These are phyloP conservation scores for Phainopepla nitens DNA, from an alignment of 2,113 vertebrate species.

Conservation along the genomic window DNA sequence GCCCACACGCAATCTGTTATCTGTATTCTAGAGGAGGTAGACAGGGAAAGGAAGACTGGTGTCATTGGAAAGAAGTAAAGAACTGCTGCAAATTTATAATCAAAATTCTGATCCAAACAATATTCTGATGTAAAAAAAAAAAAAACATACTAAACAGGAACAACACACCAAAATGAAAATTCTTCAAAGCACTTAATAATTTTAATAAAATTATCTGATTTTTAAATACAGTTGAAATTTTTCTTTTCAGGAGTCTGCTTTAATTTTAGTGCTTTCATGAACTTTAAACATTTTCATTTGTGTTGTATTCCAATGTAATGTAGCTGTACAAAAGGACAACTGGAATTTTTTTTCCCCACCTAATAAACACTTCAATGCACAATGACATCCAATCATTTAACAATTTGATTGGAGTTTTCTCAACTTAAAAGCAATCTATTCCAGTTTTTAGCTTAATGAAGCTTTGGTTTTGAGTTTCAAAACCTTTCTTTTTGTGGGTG, in stretches of 20 bases:
- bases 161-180: not conserved
- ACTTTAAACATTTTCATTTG: not conserved
- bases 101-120: not conserved
- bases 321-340: not conserved
- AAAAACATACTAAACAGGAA: not conserved
- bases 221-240: not conserved
- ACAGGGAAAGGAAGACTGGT: not conserved
- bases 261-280: not conserved
- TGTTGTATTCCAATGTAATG: not conserved
- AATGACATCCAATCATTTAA: not conserved
- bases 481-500: not conserved
- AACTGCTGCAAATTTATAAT: not conserved
- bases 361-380: not conserved
- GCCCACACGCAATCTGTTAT: not conserved
- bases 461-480: not conserved
- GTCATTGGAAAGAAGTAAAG: not conserved
- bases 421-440: not conserved
- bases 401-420: not conserved
- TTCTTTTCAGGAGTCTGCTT: not conserved
- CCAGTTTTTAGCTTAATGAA: not conserved
- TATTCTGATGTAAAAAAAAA: not conserved
- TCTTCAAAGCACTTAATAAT: not conserved
- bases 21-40: not conserved
- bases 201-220: not conserved
- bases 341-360: not conserved